Conservation (phyloP, 2,113 vertebrate species). For the Ondatra zibethicus region DNA sequence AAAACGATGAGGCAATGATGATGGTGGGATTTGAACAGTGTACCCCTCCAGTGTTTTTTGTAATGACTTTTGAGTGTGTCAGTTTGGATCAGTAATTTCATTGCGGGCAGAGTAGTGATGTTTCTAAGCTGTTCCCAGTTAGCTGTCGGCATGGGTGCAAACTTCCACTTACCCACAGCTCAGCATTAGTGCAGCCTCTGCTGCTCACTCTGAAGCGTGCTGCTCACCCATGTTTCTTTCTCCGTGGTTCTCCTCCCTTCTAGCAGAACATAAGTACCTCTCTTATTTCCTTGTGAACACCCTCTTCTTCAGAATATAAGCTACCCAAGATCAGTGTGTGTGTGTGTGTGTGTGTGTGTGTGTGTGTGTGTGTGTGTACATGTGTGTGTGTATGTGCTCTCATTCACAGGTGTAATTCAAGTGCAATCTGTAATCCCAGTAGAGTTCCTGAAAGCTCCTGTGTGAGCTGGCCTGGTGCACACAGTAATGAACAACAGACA, state of each 20-base stretch:
- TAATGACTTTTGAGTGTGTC: background rate
- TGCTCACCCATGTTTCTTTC: background rate
- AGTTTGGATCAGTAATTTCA: slow-evolving; percentile 21
- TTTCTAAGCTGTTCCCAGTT: background rate
- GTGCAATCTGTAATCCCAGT: background rate
- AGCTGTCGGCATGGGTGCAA: background rate
- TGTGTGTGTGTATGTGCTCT: background rate
- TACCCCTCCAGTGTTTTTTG: background rate
- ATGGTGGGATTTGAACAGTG: background rate
- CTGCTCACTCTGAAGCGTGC: background rate
- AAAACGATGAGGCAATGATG: background rate
- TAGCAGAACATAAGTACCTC: background rate
- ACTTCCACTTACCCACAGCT: background rate
- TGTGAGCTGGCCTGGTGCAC: background rate
- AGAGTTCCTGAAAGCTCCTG: background rate
- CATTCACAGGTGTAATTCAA: background rate
- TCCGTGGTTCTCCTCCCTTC: background rate
- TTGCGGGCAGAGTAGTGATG: background rate
- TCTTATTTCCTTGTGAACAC: background rate
- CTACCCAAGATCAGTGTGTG: background rate
- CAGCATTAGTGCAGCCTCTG: background rate
- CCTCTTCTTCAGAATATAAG: background rate
- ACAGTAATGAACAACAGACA: background rate
- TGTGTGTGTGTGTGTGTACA: background rate
- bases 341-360: background rate